A percentile compares a stretch with the other conserved stretches of the same genome.
phyloP scores from a whole-genome alignment of 2,797 vertebrate species.

The Periparus ater region DNA sequence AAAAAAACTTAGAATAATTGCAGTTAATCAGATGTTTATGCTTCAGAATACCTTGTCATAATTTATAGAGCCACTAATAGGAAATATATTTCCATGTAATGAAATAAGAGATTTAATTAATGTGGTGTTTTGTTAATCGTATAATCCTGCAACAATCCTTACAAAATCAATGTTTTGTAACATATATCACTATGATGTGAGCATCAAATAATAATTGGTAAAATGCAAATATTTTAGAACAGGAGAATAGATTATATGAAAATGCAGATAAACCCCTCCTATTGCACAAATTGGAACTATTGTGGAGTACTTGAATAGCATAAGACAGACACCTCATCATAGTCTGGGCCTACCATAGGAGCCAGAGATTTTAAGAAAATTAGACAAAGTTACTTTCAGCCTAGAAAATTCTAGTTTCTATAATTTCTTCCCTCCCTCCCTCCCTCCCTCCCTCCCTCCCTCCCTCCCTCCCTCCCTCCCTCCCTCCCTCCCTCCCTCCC shows the following conservation, averaged over 20 bases:
- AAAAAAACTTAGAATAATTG: background rate
- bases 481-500: no score
- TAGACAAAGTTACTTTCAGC: background rate
- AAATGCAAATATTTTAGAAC: background rate
- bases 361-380: background rate
- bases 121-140: background rate
- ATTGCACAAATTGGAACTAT: background rate
- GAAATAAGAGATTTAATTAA: background rate
- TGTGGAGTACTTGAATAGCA: background rate
- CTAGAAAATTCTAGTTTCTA: background rate
- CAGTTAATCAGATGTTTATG: background rate
- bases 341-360: background rate
- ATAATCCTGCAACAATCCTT: background rate
- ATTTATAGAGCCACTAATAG: background rate
- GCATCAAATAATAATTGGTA: background rate
- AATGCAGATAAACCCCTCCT: background rate
- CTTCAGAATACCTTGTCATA: background rate
- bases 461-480: no score
- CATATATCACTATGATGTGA: background rate
- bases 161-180: background rate
- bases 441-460: background rate
- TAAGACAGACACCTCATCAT: background rate
- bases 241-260: background rate
- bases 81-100: background rate
- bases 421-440: no score